Base-by-base conservation (phyloP, 2,888 invertebrate species). In the Tillus elongatus region DNA sequence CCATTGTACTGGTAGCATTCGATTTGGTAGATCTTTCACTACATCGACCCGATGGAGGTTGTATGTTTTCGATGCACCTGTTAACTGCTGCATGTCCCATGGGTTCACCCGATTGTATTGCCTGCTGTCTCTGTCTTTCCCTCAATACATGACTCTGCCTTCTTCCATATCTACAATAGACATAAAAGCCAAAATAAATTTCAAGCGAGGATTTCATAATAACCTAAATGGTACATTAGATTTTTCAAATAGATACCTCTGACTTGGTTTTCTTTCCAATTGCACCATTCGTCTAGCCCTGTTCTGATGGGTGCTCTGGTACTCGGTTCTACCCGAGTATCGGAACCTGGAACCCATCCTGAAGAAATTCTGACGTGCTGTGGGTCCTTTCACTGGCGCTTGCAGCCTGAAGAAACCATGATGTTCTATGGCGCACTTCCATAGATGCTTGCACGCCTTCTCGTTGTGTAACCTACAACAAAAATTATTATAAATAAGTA, bases 401-500 rank as follows among this genome's bases (percentile, higher is more conserved):
- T 89, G 79, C 36, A 98, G 72, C 45, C 98, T 79, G 76, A 97
- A 98, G 73, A 99, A 99, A 1, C 96, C 90, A 70, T 99, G 98
- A 70, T 98, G 95, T 67, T 99, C 98, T 1, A 99, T 90, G 14
- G 97, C 97, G 72, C 98, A 98, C 68, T 99, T 99, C 98, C 98
- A 99, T 46, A 99, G 71, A 69, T 99, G 98, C 66, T 99, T 99
- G 64, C 96, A 95, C 1, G 97, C 96, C 64, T 96, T 96, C 63
- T 96, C 92, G 62, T 95, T 97, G 51, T 88, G 84, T 49, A 97
- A 70, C 39, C 79, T 73, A 24, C 12, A 44, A 44, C 30, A 19
- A 33, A 33, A 30, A 35, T 16, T n/a, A n/a, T 26, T 26, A 11
- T n/a, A n/a, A n/a, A 15, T 15, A 10, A n/a, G n/a, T n/a, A n/a